Conservation (phyloP, 2,888 invertebrate species). For the Pyralis farinalis region DNA sequence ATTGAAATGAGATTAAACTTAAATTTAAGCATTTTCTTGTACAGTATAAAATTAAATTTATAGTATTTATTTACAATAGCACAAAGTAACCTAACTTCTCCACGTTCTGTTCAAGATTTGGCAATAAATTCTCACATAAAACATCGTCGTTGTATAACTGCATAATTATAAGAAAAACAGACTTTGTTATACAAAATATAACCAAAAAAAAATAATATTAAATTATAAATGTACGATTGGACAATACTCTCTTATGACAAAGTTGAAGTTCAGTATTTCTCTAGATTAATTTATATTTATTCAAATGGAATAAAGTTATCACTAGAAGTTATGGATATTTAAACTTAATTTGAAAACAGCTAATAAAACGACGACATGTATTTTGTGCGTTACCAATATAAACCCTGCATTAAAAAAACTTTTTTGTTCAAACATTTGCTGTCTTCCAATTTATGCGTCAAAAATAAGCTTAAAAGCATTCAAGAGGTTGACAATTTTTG, state of each 20-base stretch:
- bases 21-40: constrained; percentile 18
- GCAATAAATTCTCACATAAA: constrained; percentile 31
- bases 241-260: constrained; percentile 35
- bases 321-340: constrained; percentile 22
- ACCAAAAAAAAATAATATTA: constrained; percentile 25
- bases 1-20: constrained; percentile 19
- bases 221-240: constrained; percentile 26
- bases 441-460: constrained; percentile 18
- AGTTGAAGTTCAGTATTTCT: constrained; percentile 28
- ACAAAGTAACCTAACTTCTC: constrained; percentile 34
- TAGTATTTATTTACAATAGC: constrained; percentile 45
- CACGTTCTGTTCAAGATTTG: constrained; percentile 47
- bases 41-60: constrained; percentile 19
- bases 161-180: constrained; percentile 22
- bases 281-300: constrained; percentile 22
- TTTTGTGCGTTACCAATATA: constrained; percentile 61
- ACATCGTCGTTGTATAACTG: constrained; percentile 30
- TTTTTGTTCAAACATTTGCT: constrained; percentile 16
- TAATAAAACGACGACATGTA: constrained; percentile 28
- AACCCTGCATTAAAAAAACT: constrained; percentile 41
- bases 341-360: constrained; percentile 21
- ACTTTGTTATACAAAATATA: constrained; percentile 11
- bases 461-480: constrained; percentile 13
- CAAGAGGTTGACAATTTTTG: constrained; percentile 18
- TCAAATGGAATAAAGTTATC: constrained; percentile 36